phyloP scores from a whole-genome alignment of 2,888 invertebrate genomes.

The Mesorhabditis spiculigera region DNA sequence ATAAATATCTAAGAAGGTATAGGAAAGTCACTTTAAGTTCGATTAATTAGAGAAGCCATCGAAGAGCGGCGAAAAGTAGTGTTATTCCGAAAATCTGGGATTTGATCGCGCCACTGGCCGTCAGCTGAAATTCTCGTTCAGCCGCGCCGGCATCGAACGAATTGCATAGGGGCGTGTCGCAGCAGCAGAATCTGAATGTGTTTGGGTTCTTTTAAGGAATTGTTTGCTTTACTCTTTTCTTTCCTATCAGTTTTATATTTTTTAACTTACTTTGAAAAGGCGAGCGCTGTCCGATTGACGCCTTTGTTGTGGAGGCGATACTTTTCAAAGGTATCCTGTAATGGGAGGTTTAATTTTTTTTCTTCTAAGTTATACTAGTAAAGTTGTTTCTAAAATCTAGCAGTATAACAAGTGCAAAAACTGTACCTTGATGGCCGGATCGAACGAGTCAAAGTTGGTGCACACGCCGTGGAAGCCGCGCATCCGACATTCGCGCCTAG shows the following conservation, averaged over 20 bases:
- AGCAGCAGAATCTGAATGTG: constrained; percentile 43
- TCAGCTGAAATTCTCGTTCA: not conserved
- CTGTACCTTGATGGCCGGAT: constrained; percentile 31
- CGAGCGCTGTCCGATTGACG: constrained; percentile 9
- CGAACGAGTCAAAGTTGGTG: constrained; percentile 25
- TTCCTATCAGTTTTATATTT: too few species aligned
- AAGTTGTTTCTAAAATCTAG: too few species aligned
- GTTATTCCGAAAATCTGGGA: too few species aligned
- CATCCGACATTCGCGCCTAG: constrained; percentile 30
- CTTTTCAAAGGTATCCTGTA: not conserved
- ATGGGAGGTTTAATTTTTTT: not conserved
- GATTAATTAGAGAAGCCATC: too few species aligned
- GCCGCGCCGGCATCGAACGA: constrained; percentile 13
- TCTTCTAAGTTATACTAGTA: too few species aligned
- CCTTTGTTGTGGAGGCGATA: constrained; percentile 1
- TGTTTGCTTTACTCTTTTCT: not conserved
- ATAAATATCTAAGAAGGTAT: too few species aligned
- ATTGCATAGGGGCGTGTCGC: constrained; percentile 27
- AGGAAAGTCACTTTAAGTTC: too few species aligned
- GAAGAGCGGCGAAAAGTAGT: too few species aligned
- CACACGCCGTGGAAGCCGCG: constrained; percentile 37
- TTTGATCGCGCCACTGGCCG: too few species aligned
- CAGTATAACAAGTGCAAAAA: not conserved
- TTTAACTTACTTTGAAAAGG: not conserved
- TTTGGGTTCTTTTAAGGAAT: too few species aligned